These are phyloP conservation scores for Ophion ventricosus DNA, from an alignment of 2,888 invertebrate species.

Conservation along the genomic window DNA sequence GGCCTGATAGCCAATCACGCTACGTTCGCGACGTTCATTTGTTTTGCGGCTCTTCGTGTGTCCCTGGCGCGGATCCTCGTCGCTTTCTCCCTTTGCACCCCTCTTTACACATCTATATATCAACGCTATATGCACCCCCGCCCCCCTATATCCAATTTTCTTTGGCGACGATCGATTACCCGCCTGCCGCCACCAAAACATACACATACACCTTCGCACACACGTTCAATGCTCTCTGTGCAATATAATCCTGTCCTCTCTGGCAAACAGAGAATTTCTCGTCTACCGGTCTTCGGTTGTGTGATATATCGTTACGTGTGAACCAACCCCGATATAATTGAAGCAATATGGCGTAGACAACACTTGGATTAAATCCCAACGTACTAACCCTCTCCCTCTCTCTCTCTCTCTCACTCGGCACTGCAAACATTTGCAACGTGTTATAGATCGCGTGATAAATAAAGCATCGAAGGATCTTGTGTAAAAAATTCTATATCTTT, in stretches of 20 bases:
- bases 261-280: slow-evolving; percentile 47
- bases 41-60: slow-evolving; percentile 76
- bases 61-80: slow-evolving; percentile 68
- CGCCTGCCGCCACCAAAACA: slow-evolving; percentile 14
- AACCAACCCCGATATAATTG: slow-evolving; percentile 33
- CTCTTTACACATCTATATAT: slow-evolving; percentile 36
- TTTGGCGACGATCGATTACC: slow-evolving; percentile 69
- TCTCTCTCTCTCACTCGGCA: not conserved
- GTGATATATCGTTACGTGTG: slow-evolving; percentile 7
- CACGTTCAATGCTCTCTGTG: slow-evolving; percentile 1
- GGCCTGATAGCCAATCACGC: slow-evolving; percentile 76
- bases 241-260: slow-evolving; percentile 36
- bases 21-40: slow-evolving; percentile 76
- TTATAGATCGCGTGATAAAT: not conserved
- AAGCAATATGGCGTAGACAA: slow-evolving; percentile 15
- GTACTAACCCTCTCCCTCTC: not conserved
- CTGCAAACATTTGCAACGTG: not conserved
- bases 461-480: no score
- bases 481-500: no score
- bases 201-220: not conserved
- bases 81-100: slow-evolving; percentile 39
- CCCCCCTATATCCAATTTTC: slow-evolving; percentile 63
- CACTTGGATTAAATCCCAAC: slow-evolving; percentile 14
- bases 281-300: slow-evolving; percentile 1
- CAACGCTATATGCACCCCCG: slow-evolving; percentile 40